phyloP scores from a whole-genome alignment of 2,113 vertebrate species.

The Gambusia holbrooki region DNA sequence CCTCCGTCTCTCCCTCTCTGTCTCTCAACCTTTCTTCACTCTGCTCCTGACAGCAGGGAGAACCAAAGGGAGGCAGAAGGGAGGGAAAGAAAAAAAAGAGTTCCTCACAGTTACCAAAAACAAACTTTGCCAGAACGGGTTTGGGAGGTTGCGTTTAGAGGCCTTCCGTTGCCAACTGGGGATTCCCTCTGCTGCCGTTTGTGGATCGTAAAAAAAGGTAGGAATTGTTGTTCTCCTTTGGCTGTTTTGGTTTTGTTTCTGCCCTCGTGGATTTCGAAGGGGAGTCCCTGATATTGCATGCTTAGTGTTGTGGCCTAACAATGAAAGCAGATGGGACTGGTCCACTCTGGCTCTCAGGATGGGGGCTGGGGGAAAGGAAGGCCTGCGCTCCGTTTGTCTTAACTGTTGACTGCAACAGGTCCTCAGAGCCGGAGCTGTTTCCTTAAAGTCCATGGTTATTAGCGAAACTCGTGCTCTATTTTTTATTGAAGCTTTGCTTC shows the following conservation, averaged over 20 bases:
- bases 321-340: constrained; percentile 67
- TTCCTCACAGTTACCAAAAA: constrained; percentile 24
- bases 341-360: constrained; percentile 47
- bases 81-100: constrained; percentile 37
- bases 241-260: constrained; percentile 1
- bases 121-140: constrained; percentile 13
- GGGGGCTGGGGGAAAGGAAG: constrained; percentile 27
- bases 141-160: background rate
- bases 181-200: constrained; percentile 17
- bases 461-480: too few relatives aligned
- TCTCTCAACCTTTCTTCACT: constrained; percentile 33
- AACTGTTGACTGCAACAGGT: constrained; percentile 22
- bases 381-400: constrained; percentile 14
- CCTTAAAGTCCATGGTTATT: background rate
- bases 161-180: background rate
- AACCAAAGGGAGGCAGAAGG: constrained; percentile 34
- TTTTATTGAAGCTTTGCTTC: too few relatives aligned
- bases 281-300: background rate
- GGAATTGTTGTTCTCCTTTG: constrained; percentile 28
- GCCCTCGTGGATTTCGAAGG: constrained; percentile 30
- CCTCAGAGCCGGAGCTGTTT: background rate
- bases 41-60: constrained; percentile 46
- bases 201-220: constrained; percentile 79
- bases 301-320: constrained; percentile 62
- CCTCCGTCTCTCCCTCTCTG: constrained; percentile 28